Conservation (phyloP, 2,113 vertebrate species). For the Cyprinodon variegatus region DNA sequence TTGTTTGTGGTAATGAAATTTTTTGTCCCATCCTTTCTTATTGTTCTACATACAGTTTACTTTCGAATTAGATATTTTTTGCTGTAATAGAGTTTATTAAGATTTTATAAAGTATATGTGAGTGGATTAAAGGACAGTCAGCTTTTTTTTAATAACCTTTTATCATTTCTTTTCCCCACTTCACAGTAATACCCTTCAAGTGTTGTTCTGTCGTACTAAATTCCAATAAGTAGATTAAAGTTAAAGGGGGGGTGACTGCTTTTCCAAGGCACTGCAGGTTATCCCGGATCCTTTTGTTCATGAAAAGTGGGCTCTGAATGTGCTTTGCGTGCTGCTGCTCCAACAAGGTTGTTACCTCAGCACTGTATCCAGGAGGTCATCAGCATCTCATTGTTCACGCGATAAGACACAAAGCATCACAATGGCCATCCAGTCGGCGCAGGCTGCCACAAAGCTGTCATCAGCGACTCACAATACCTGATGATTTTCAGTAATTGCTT, state of each 20-base stretch:
- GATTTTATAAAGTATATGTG: no score
- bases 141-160: neutral
- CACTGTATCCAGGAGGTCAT: conserved; percentile 32
- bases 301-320: neutral
- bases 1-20: no score
- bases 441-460: conserved; percentile 16
- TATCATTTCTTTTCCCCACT: neutral
- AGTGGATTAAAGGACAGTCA: neutral
- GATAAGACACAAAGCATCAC: conserved; percentile 49
- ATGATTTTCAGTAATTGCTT: conserved; percentile 38
- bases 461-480: conserved; percentile 33
- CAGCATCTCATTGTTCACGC: conserved; percentile 49
- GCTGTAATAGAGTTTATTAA: no score
- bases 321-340: conserved; percentile 6
- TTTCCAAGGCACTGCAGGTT: neutral
- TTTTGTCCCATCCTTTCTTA: no score
- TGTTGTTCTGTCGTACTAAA: neutral
- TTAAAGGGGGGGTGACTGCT: no score
- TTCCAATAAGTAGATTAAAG: no score
- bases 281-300: neutral
- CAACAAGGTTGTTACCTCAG: conserved; percentile 25
- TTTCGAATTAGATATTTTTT: no score
- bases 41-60: no score
- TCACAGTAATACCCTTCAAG: neutral
- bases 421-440: conserved; percentile 8